Conservation (phyloP, 2,113 vertebrate species). For the Myotis lucifugus region DNA sequence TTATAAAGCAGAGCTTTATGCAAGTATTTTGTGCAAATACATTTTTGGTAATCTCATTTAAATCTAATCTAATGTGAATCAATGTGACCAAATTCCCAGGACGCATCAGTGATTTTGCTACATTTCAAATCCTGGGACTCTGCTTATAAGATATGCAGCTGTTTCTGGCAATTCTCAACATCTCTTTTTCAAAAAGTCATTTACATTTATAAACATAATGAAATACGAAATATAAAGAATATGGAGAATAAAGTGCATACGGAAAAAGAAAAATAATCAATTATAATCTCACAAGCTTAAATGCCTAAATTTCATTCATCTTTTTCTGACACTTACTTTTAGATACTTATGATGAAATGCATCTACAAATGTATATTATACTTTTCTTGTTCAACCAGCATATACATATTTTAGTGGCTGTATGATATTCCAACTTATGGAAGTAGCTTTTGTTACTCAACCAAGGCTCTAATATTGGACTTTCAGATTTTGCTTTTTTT, state of each 20-base stretch:
- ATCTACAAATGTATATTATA: background rate
- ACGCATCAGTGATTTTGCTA: background rate
- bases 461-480: background rate
- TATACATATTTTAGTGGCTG: background rate
- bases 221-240: background rate
- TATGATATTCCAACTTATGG: background rate
- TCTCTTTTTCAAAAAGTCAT: background rate
- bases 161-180: background rate
- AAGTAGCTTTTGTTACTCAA: background rate
- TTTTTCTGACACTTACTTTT: background rate
- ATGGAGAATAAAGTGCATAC: background rate
- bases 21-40: constrained; percentile 1
- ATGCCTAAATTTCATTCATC: background rate
- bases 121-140: background rate
- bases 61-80: constrained; percentile 51
- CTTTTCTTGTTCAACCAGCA: constrained; percentile 16
- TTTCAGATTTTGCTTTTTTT: background rate
- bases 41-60: constrained; percentile 43
- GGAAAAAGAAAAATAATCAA: background rate
- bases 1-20: background rate
- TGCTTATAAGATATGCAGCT: background rate
- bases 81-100: background rate
- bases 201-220: background rate
- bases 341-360: background rate
- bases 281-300: background rate